These are phyloP conservation scores for Drosophila phalerata DNA, from an alignment of 2,888 invertebrate species.

Conservation along the genomic window DNA sequence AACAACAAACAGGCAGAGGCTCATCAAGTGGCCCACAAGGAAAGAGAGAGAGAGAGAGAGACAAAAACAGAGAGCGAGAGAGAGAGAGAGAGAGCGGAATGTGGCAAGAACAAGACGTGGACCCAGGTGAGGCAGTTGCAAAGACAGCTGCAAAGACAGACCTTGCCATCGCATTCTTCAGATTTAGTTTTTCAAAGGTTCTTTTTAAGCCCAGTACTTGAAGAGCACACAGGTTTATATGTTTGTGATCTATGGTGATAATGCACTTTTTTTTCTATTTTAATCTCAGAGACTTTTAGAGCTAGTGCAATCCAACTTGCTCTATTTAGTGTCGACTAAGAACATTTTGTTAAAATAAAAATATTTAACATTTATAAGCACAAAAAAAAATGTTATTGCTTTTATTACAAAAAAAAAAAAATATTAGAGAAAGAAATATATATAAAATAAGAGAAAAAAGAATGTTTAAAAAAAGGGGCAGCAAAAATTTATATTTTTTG, in stretches of 20 bases:
- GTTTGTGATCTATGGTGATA: background rate
- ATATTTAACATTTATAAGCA: too few species aligned
- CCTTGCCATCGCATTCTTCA: slow-evolving; percentile 73
- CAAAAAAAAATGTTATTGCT: too few species aligned
- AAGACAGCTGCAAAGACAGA: slow-evolving; percentile 32
- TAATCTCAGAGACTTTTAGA: too few species aligned
- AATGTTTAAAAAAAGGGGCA: too few species aligned
- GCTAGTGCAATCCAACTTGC: too few species aligned
- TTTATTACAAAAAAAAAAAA: too few species aligned
- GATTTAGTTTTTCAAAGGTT: slow-evolving; percentile 78
- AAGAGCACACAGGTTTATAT: background rate
- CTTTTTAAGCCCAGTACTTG: slow-evolving; percentile 14
- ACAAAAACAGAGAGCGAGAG: background rate
- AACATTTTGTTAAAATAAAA: too few species aligned
- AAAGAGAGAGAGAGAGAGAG: slow-evolving; percentile 1
- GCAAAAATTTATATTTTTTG: too few species aligned
- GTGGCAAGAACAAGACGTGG: slow-evolving; percentile 22
- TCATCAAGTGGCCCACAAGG: slow-evolving; percentile 64
- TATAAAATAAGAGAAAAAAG: too few species aligned
- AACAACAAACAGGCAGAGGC: slow-evolving; percentile 53
- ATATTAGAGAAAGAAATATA: too few species aligned
- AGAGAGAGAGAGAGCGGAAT: background rate
- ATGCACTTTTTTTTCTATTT: too few species aligned
- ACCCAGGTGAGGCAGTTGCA: slow-evolving; percentile 21
- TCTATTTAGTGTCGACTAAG: too few species aligned